Base-by-base conservation (phyloP, 2,888 invertebrate genomes). In the Cheilosia impressa region DNA sequence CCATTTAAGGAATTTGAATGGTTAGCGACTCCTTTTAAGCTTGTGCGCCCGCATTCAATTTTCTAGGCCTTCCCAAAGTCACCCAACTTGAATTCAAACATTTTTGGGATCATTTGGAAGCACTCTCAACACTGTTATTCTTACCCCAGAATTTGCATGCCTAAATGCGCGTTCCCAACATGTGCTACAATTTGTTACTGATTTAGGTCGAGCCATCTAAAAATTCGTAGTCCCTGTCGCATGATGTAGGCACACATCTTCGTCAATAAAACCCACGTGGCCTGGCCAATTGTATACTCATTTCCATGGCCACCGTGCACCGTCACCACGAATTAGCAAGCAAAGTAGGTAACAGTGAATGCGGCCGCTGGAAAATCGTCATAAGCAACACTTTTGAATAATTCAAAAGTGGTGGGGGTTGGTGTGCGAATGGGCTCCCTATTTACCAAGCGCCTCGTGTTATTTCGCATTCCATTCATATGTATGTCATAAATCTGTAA, bases 401-500 rank as follows among this genome's bases (percentile, higher is more conserved):
- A 68, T 77, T 77, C 76, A 66, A 47, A 66, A 58, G 31, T 31
- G 31, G 31, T 9, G 9, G 9, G 9, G 7, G 27, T 22, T 41
- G 31, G 45, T 27, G 45, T 55, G 58, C 27, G 55, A 57, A 60
- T 27, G 27, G n/a, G 41, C 57, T 71, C 60, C 24, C 17, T 62
- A 63, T 73, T 73, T 73, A 55, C 62, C 52, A 65, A 47, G 75
- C 38, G 75, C 31, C 43, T 68, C 53, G 22, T 60, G 27, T 55
- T 55, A 47, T 55, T 47, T 65, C 38, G 47, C 53, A 65, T 55
- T 47, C 38, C 55, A 7, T 78, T 63, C 69, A 77, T 55, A 55
- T 69, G 69, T 62, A 69, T 63, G 69, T 71, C 69, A 78, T 77
- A 77, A 68, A 77, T 69, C 57, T 22, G 41, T 41, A 71, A 58